Conservation (phyloP, 2,888 invertebrate species). For the Machimus atricapillus region DNA sequence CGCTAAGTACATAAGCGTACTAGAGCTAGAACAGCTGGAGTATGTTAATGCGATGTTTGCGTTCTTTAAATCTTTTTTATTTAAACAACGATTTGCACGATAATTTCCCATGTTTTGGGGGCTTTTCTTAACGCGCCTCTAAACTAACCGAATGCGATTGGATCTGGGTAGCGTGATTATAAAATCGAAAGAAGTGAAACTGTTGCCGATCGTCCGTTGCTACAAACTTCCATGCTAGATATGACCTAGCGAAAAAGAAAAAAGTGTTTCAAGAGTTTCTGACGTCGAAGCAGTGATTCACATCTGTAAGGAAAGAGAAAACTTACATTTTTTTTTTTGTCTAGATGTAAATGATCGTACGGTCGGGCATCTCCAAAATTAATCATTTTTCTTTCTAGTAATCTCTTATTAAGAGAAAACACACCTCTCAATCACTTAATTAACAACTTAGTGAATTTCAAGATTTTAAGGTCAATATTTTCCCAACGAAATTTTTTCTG, state of each 20-base stretch:
- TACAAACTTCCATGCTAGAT: neutral
- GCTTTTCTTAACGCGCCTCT: neutral
- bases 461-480: neutral
- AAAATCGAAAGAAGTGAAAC: neutral
- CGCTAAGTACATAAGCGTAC: neutral
- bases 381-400: neutral
- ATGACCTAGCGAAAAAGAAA: neutral
- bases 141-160: neutral
- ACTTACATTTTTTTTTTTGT: neutral
- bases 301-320: neutral
- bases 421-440: neutral
- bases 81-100: neutral
- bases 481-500: neutral
- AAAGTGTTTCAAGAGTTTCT: neutral
- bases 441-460: neutral
- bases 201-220: neutral
- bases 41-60: neutral
- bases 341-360: neutral
- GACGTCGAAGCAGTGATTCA: neutral
- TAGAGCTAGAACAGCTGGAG: neutral
- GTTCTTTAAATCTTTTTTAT: neutral
- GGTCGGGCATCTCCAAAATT: neutral
- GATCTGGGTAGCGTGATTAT: neutral
- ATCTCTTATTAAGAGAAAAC: neutral
- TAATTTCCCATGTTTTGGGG: neutral